Evolutionary conservation across 2,888 invertebrate species (phyloP).

Genomic region (Hypena proboscidalis): DNA sequence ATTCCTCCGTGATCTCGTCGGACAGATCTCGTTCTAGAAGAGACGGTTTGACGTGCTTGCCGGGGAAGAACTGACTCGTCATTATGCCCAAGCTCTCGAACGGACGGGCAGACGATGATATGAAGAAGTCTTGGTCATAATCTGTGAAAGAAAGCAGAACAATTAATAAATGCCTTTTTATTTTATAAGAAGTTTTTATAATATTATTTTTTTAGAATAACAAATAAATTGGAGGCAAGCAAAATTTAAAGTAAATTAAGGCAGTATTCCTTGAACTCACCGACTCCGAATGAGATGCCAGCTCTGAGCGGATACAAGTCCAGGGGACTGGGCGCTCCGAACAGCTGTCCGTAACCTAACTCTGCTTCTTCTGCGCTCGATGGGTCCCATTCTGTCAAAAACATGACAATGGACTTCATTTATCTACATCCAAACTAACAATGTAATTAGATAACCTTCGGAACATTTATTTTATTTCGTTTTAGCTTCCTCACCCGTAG

Average conservation of each 20-base stretch:
- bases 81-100: slow-evolving; percentile 87
- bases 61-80: slow-evolving; percentile 90
- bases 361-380: slow-evolving; percentile 74
- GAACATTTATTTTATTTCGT: too few relatives aligned
- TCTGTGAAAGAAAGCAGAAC: slow-evolving; percentile 55
- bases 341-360: slow-evolving; percentile 76
- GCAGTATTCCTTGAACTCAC: slow-evolving; percentile 36
- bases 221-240: background rate
- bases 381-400: slow-evolving; percentile 72
- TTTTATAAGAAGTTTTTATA: too few relatives aligned
- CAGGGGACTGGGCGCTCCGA: slow-evolving; percentile 64
- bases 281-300: slow-evolving; percentile 68
- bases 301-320: slow-evolving; percentile 67
- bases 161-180: too few relatives aligned
- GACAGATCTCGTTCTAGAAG: slow-evolving; percentile 54
- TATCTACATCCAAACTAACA: too few relatives aligned
- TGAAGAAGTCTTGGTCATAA: slow-evolving; percentile 89
- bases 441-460: too few relatives aligned
- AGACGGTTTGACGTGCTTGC: slow-evolving; percentile 74
- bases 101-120: slow-evolving; percentile 90
- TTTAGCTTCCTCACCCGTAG: too few relatives aligned
- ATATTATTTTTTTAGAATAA: too few relatives aligned
- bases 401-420: background rate
- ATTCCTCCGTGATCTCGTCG: slow-evolving; percentile 54
- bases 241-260: background rate